Percentiles rank a stretch among this genome's conserved stretches.
phyloP scores from a whole-genome alignment of 92 coral and sea anemone species.

The Plumapathes pennacea region DNA sequence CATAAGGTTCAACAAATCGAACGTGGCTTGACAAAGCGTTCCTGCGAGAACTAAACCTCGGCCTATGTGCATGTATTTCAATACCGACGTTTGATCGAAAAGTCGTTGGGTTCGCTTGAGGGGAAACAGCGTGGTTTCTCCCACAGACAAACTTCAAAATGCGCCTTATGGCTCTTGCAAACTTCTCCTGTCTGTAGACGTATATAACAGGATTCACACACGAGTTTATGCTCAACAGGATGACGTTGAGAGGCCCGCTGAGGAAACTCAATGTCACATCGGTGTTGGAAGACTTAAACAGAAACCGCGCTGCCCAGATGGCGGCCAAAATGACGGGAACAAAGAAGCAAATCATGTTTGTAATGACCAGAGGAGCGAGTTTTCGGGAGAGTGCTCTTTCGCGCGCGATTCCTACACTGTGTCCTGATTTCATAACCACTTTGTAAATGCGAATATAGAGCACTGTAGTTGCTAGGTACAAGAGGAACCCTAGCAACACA shows the following conservation, averaged over 20 bases:
- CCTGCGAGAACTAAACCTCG: too few species aligned
- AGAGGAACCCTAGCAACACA: background rate
- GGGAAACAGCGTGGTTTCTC: too few species aligned
- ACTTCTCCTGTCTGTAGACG: background rate
- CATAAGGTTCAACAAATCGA: too few species aligned
- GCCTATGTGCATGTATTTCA: too few species aligned
- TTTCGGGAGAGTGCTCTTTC: background rate
- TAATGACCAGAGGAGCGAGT: background rate
- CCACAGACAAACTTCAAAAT: too few species aligned
- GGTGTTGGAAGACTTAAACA: background rate
- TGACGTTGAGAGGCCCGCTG: background rate
- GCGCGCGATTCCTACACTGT: background rate
- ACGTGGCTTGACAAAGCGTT: too few species aligned
- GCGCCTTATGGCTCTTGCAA: background rate
- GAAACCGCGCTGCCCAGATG: background rate
- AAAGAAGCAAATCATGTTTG: background rate
- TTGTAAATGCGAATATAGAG: background rate
- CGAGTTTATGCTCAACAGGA: background rate
- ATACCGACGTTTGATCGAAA: too few species aligned
- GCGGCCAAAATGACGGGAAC: background rate
- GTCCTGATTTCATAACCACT: background rate
- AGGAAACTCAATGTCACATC: background rate
- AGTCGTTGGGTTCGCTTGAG: too few species aligned
- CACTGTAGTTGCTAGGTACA: background rate
- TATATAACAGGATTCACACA: background rate